Evolutionary conservation across 2,797 vertebrate genomes (phyloP).

Genomic region (Poeciliopsis turneri): DNA sequence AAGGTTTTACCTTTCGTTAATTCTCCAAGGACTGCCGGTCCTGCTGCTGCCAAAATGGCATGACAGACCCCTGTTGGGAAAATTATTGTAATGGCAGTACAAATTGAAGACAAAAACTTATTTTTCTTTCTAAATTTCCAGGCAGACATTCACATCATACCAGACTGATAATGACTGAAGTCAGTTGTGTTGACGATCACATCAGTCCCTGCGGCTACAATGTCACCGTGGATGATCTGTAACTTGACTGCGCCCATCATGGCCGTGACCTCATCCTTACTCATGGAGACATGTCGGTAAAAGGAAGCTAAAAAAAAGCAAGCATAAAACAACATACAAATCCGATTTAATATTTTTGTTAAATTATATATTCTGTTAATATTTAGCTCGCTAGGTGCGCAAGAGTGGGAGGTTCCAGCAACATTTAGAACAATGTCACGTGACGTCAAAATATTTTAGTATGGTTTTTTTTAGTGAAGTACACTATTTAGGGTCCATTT

Average conservation of each 20-base stretch:
- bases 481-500: background rate
- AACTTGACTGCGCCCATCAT: slow-evolving; percentile 63
- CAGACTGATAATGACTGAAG: slow-evolving; percentile 38
- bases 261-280: slow-evolving; percentile 49
- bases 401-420: background rate
- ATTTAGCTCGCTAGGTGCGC: background rate
- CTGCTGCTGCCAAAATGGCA: slow-evolving; percentile 68
- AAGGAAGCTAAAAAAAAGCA: slow-evolving; percentile 47
- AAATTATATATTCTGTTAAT: background rate
- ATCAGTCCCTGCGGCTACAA: slow-evolving; percentile 57
- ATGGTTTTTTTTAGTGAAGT: background rate
- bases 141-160: slow-evolving; percentile 27
- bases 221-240: slow-evolving; percentile 63
- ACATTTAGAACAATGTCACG: background rate
- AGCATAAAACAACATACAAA: background rate
- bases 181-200: slow-evolving; percentile 72
- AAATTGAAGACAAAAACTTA: accelerated
- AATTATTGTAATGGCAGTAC: background rate
- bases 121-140: background rate
- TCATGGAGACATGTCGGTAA: slow-evolving; percentile 48
- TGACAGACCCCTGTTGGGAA: slow-evolving; percentile 61
- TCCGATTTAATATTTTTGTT: background rate
- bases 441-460: background rate
- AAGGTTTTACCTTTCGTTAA: slow-evolving; percentile 48
- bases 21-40: slow-evolving; percentile 37